Percentiles rank a stretch among this genome's conserved stretches.
Evolutionary conservation across 2,797 vertebrate genomes (phyloP).

Genomic region (Fratercula arctica): DNA sequence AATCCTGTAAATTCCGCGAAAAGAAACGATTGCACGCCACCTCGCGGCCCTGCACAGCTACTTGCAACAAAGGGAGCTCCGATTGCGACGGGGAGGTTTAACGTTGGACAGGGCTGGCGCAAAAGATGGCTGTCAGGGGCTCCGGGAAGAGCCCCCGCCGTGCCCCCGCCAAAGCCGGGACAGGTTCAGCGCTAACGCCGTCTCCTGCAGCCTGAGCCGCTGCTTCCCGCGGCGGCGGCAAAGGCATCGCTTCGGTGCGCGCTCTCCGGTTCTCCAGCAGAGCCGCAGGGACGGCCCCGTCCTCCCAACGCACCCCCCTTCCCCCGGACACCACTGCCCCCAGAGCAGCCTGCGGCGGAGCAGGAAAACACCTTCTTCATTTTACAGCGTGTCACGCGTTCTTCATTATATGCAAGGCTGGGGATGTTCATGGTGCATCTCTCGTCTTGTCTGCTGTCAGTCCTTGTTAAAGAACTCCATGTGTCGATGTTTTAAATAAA

Average conservation of each 20-base stretch:
- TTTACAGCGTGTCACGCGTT: not conserved
- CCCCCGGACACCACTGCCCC: not conserved
- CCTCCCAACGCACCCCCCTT: rapidly evolving
- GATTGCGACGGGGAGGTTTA: rapidly evolving
- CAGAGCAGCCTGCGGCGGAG: not conserved
- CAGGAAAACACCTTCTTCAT: not conserved
- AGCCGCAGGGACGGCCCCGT: not conserved
- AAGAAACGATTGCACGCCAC: not conserved
- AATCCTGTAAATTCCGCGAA: not conserved
- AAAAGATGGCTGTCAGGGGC: not conserved
- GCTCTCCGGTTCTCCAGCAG: not conserved
- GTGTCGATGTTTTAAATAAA: not conserved
- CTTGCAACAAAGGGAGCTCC: not conserved
- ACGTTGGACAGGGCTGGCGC: not conserved
- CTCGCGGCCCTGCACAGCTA: constrained; percentile 2
- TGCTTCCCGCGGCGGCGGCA: not conserved
- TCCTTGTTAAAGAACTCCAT: not conserved
- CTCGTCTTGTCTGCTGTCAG: not conserved
- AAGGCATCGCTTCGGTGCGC: rapidly evolving
- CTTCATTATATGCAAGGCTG: not conserved
- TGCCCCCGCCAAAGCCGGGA: rapidly evolving
- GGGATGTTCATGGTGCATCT: not conserved
- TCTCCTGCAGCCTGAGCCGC: not conserved
- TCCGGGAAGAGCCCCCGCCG: too few relatives aligned
- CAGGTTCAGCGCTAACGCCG: rapidly evolving